Percentiles rank a stretch among this genome's conserved stretches.
Conservation (phyloP, 1,140 invertebrate genomes). For the Listronotus oregonensis region DNA sequence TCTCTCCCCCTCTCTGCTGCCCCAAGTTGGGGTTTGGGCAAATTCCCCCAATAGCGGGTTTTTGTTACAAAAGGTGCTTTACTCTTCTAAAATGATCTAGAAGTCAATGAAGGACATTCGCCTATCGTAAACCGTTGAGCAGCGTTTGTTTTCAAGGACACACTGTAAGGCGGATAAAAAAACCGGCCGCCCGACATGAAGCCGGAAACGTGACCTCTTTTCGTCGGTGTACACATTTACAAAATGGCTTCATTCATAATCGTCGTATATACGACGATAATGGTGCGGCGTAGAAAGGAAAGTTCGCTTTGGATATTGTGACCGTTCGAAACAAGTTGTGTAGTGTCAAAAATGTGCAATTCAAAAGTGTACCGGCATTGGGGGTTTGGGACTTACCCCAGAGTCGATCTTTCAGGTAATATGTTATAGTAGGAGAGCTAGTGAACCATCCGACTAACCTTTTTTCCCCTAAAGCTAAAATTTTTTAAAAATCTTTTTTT, state of each 20-base stretch:
- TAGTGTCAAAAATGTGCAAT: too few species aligned
- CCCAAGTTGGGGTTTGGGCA: too few species aligned
- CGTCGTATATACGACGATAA: conserved; percentile 6
- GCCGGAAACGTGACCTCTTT: conserved; percentile 28
- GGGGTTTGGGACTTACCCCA: too few species aligned
- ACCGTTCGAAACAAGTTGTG: background rate
- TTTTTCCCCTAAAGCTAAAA: too few species aligned
- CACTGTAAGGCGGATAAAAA: conserved; percentile 17
- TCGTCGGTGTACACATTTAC: conserved; percentile 11
- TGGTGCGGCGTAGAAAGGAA: conserved; percentile 2
- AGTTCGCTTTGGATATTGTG: background rate
- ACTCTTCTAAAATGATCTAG: conserved; percentile 14
- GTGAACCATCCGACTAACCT: too few species aligned
- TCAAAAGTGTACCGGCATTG: too few species aligned
- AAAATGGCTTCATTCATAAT: conserved; percentile 26
- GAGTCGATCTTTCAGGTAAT: too few species aligned
- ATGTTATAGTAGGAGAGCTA: too few species aligned
- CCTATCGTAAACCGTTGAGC: background rate
- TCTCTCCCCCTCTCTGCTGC: too few species aligned
- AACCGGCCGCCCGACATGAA: conserved; percentile 1
- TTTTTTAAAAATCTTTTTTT: too few species aligned
- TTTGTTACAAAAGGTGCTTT: background rate
- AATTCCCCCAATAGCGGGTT: background rate
- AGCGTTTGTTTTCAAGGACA: conserved; percentile 21
- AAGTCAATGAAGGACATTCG: conserved; percentile 9